Conservation (phyloP, 92 coral and sea anemone species). For the Blastomussa wellsi region DNA sequence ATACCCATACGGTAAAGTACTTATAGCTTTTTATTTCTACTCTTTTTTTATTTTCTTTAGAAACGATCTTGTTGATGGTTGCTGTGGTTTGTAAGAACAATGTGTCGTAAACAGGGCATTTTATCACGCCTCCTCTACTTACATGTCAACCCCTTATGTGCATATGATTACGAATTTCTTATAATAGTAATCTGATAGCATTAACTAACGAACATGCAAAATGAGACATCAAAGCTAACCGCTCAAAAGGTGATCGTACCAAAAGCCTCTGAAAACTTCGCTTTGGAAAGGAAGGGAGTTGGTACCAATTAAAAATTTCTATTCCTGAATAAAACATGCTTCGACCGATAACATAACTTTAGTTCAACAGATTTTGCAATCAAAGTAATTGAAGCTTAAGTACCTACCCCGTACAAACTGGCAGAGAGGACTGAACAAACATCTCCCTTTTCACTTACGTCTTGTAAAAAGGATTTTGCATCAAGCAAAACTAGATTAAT, state of each 20-base stretch:
- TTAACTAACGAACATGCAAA: constrained; percentile 25
- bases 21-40: not conserved
- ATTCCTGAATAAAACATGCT: not conserved
- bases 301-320: not conserved
- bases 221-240: constrained; percentile 34
- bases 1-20: not conserved
- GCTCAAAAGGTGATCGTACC: constrained; percentile 8
- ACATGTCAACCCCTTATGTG: constrained; percentile 11
- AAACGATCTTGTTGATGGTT: constrained; percentile 14
- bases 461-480: not conserved
- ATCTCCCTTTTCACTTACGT: not conserved
- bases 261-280: not conserved
- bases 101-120: constrained; percentile 28
- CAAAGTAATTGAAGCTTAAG: not conserved
- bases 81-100: constrained; percentile 21
- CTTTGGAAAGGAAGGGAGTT: not conserved
- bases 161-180: constrained; percentile 32
- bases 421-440: not conserved
- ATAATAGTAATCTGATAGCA: constrained; percentile 28
- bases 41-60: not conserved
- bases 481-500: constrained; percentile 9
- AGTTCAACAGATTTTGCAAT: not conserved
- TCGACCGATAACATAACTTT: not conserved
- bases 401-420: too few relatives aligned
- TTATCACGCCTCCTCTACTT: constrained; percentile 45